These are phyloP conservation scores for Spea hammondii DNA, from an alignment of 2,797 vertebrate genomes.

Conservation along the genomic window DNA sequence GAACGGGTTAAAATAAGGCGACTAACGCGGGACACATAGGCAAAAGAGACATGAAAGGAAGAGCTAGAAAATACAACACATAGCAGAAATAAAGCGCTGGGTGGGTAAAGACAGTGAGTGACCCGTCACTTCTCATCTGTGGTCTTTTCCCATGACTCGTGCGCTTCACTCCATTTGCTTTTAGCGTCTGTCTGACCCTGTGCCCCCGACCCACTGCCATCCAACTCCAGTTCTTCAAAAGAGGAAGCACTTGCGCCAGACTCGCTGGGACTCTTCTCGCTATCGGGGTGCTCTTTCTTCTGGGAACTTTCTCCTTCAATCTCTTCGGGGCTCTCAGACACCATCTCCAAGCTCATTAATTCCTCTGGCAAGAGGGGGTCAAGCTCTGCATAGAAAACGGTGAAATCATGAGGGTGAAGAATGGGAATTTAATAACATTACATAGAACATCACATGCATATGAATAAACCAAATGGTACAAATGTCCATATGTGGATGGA, in stretches of 20 bases:
- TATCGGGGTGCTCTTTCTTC: conserved; percentile 48
- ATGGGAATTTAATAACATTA: neutral
- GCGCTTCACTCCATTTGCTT: conserved; percentile 66
- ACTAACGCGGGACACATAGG: neutral
- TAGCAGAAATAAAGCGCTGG: neutral
- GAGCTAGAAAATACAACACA: neutral
- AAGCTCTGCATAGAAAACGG: conserved; percentile 57
- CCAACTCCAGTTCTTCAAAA: conserved; percentile 79
- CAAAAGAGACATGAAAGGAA: neutral
- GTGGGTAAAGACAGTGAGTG: neutral
- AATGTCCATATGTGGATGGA: too few species aligned
- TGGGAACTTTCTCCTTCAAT: conserved; percentile 58
- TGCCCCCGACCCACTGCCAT: conserved; percentile 62
- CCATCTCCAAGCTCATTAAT: conserved; percentile 75
- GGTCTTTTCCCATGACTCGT: conserved; percentile 64
- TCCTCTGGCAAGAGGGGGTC: conserved; percentile 82
- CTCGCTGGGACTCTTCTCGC: conserved; percentile 76
- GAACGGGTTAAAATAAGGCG: neutral
- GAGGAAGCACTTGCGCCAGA: conserved; percentile 73
- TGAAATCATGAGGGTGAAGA: neutral
- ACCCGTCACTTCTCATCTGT: conserved; percentile 69
- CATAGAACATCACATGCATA: neutral
- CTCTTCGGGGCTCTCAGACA: conserved; percentile 82
- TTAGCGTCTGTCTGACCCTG: conserved; percentile 61
- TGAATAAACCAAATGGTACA: too few species aligned